Percentiles rank a stretch among this genome's conserved stretches.
These are phyloP conservation scores for rabbit (Oryctolagus cuniculus) DNA, from an alignment of 2,113 vertebrate genomes.

Conservation along the genomic window DNA sequence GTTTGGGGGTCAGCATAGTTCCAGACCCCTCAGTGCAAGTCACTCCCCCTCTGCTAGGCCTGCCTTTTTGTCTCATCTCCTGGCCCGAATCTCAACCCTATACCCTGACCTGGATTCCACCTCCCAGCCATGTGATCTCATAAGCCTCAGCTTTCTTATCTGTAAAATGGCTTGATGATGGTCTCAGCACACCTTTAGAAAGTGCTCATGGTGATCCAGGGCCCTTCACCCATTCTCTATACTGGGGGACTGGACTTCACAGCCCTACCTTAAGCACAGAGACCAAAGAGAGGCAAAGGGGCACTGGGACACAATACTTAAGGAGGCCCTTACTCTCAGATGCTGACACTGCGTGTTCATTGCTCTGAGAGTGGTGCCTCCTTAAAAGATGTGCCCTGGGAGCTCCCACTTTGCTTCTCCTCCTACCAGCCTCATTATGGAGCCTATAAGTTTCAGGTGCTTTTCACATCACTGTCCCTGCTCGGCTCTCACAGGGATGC, in stretches of 20 bases:
- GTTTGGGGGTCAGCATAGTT: background rate
- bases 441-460: no score
- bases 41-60: background rate
- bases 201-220: accelerated
- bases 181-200: background rate
- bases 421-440: background rate
- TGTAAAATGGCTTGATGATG: background rate
- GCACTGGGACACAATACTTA: background rate
- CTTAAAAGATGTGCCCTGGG: background rate
- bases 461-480: accelerated
- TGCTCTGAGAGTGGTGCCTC: background rate
- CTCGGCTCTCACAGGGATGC: background rate
- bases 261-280: background rate
- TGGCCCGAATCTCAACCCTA: background rate
- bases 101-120: background rate
- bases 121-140: background rate
- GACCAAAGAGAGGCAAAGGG: background rate
- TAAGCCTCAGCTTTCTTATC: background rate
- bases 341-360: background rate
- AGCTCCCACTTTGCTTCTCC: background rate
- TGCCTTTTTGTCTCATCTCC: background rate
- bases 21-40: background rate
- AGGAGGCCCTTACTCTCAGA: background rate
- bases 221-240: accelerated
- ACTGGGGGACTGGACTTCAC: background rate